Conservation (phyloP, 2,888 invertebrate genomes). For the Drosophila nigricruria region DNA sequence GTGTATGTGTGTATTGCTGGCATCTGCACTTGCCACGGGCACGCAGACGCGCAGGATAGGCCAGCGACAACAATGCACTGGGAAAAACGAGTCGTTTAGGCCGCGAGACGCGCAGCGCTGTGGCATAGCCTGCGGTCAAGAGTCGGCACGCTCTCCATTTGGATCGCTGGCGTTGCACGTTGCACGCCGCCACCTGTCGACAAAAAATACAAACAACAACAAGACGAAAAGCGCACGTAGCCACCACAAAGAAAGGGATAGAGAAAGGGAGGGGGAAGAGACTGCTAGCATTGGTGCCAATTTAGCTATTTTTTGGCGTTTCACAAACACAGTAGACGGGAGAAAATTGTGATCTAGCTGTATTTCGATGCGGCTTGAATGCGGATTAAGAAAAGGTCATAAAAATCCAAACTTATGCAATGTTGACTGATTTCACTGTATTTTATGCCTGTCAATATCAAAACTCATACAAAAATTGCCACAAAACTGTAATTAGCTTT, state of each 20-base stretch:
- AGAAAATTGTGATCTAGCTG: too few species aligned
- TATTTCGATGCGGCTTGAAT: too few species aligned
- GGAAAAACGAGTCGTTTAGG: slow-evolving; percentile 48
- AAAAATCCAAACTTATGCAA: too few species aligned
- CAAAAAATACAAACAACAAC: slow-evolving; percentile 13
- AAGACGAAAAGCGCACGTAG: slow-evolving; percentile 59
- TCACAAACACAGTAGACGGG: too few species aligned
- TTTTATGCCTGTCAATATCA: too few species aligned
- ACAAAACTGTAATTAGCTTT: too few species aligned
- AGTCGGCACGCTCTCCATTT: slow-evolving; percentile 57
- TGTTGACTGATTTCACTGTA: too few species aligned
- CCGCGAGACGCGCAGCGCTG: slow-evolving; percentile 31
- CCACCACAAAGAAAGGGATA: slow-evolving; percentile 15
- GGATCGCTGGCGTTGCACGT: slow-evolving; percentile 31
- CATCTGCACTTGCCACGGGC: slow-evolving; percentile 57
- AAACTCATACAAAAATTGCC: too few species aligned
- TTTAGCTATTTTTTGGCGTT: too few species aligned
- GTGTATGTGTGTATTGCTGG: slow-evolving; percentile 35
- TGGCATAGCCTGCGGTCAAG: slow-evolving; percentile 54
- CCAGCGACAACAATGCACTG: slow-evolving; percentile 42
- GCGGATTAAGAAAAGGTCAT: too few species aligned
- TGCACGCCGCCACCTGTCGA: slow-evolving; percentile 72
- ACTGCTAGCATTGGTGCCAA: too few species aligned
- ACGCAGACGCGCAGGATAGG: slow-evolving; percentile 45
- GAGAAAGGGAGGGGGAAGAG: slow-evolving; percentile 6